phyloP scores from a whole-genome alignment of 1,140 invertebrate species.

The Drosophila nigromelanica region DNA sequence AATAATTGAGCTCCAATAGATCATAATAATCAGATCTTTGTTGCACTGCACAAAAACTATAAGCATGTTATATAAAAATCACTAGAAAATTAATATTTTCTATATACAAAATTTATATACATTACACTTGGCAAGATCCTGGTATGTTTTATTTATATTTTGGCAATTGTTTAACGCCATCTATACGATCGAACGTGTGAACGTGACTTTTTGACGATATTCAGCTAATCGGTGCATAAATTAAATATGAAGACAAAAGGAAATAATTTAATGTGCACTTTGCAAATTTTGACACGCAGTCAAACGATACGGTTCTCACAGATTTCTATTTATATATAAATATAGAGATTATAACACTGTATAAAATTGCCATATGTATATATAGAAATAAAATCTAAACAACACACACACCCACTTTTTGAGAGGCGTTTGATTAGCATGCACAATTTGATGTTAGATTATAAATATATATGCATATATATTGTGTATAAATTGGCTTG shows the following conservation, averaged over 20 bases:
- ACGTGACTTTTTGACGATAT: slow-evolving; percentile 36
- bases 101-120: background rate
- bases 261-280: slow-evolving; percentile 26
- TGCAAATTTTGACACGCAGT: slow-evolving; percentile 34
- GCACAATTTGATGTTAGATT: slow-evolving; percentile 35
- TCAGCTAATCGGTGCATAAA: slow-evolving; percentile 8
- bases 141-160: background rate
- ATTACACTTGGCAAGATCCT: slow-evolving; percentile 13
- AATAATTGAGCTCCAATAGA: too few relatives aligned
- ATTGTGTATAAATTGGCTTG: background rate
- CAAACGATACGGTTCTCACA: slow-evolving; percentile 20
- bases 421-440: slow-evolving; percentile 51
- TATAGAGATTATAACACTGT: background rate
- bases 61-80: too few relatives aligned
- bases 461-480: background rate
- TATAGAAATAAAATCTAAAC: background rate
- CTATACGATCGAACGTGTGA: slow-evolving; percentile 30
- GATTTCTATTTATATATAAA: slow-evolving; percentile 10
- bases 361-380: background rate
- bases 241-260: slow-evolving; percentile 11
- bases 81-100: too few relatives aligned
- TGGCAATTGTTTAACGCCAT: slow-evolving; percentile 7
- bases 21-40: too few relatives aligned
- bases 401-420: slow-evolving; percentile 24
- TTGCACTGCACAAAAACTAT: too few relatives aligned